Evolutionary conservation across 23 tunicate genomes (phyloP), one percentile per base, ranked within the genome.

Genomic region (Corella eumyota): DNA sequence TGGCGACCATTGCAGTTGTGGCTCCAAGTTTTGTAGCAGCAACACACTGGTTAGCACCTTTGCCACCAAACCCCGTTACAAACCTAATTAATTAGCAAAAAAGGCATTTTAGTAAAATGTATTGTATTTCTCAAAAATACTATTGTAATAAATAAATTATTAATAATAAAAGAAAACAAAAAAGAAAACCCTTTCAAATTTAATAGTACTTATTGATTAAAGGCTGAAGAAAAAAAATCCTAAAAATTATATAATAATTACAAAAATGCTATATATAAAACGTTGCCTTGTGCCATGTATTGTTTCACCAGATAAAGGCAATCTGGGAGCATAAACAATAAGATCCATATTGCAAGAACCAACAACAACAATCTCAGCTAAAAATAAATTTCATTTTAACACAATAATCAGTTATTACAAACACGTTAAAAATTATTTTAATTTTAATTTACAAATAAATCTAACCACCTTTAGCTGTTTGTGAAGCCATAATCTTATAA

Each of bases 21-120:
- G 82, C 97, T 5, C 90, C 97, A 23, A 79, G 62, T 79, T 79
- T 90, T 9, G 76, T 56, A 22, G 97, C 97, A 44, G 90, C 90
- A 26, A 90, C 90, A 56, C 82, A 73, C 61, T 90, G 97, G 50
- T 90, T 90, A n/a, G 90, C 90, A 11, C 97, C 97, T 74, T 90
- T 90, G 2, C 97, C 97, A 22, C 97, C 97, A 49, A 67, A 74
- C 11, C 97, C 97, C 44, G 60, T 73, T 11, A 66, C 81, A 63
- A 67, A 80, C 29, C 79, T 56, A 4, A 45, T 47, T 54, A 15
- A 54, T 54, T 7, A 54, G 9, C 60, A 19, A 19, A 54, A 19
- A n/a, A n/a, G n/a, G n/a, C n/a, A n/a, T n/a, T n/a, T n/a, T n/a
- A n/a, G n/a, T n/a, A n/a, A n/a, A 13, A 44, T 13, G 17, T 17